Evolutionary conservation across 2,888 invertebrate genomes (phyloP), one percentile per base, ranked within the genome.

Genomic region (Heliconius hortense): DNA sequence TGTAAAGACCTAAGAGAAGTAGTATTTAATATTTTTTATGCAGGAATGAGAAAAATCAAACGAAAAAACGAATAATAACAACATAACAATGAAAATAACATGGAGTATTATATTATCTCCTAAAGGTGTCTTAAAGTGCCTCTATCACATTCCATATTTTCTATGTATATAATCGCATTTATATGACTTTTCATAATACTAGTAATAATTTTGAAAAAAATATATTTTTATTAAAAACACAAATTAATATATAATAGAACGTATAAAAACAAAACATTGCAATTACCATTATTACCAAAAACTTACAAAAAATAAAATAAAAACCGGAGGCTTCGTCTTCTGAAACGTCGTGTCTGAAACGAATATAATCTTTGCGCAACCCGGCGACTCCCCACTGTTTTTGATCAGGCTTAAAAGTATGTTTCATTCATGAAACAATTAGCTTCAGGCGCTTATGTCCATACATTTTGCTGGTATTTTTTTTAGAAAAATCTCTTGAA

Each of bases 391-490:
- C 84, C 84, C 82, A 85, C 83, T 83, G 84, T 85, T 88, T 87
- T 86, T 85, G 87, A 87, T 87, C 83, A 86, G 83, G 82, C 82
- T 82, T 81, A 79, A 85, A 88, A 88, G 82, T 85, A 89, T 89
- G 86, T 88, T 87, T 87, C 87, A 88, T 89, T 90, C 87, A 88
- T 89, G 87, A 87, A 87, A 87, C 83, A 89, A 89, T 90, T 89
- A 88, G 84, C 83, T 84, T 83, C 84, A 84, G 82, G 80, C 81
- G 80, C 80, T 81, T 82, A 82, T 82, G 82, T 80, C 82, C 77
- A 80, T 78, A 77, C 78, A 76, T 76, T 81, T 79, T 72, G 5
- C 26, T 71, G 24, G 18, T 15, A 26, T n/a, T 11, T 71, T 71
- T 43, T 62, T 2, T 13, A 18, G 5, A 60, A 43, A 71, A 60